Evolutionary conservation across 2,113 vertebrate genomes (phyloP).

Genomic region (Scatophagus argus): DNA sequence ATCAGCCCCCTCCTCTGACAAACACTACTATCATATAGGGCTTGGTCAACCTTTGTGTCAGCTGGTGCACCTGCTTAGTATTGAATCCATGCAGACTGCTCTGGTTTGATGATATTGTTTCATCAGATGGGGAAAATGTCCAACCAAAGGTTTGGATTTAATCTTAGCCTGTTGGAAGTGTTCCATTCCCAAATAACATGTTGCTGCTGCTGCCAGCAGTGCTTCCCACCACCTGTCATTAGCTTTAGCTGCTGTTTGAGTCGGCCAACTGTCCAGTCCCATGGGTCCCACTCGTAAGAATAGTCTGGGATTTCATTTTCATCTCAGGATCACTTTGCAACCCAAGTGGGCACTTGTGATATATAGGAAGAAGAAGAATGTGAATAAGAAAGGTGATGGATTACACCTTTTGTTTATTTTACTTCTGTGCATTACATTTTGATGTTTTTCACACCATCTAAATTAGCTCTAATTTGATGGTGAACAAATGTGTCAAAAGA

Average conservation of each 20-base stretch:
- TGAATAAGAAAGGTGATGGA: neutral
- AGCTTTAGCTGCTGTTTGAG: conserved; percentile 61
- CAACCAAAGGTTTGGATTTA: conserved; percentile 66
- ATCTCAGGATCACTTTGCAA: conserved; percentile 25
- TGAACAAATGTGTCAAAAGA: no score
- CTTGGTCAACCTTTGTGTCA: conserved; percentile 40
- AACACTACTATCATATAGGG: conserved; percentile 17
- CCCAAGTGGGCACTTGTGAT: conserved; percentile 4
- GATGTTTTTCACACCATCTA: neutral
- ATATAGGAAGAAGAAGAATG: neutral
- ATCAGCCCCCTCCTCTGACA: conserved; percentile 11
- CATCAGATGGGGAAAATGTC: conserved; percentile 48
- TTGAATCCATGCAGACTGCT: conserved; percentile 12
- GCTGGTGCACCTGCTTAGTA: conserved; percentile 56
- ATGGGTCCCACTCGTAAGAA: conserved; percentile 21
- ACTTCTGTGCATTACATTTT: neutral
- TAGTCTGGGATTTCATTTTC: conserved; percentile 20
- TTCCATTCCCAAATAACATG: conserved; percentile 62
- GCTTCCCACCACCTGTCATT: conserved; percentile 72
- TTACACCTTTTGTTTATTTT: neutral
- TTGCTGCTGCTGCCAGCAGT: conserved; percentile 64
- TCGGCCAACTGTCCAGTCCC: conserved; percentile 62
- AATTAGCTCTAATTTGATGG: neutral
- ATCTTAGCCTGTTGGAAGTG: conserved; percentile 60
- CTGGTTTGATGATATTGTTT: conserved; percentile 58